Evolutionary conservation across 2,797 vertebrate species (phyloP).

Genomic region (Lepilemur ruficaudatus): DNA sequence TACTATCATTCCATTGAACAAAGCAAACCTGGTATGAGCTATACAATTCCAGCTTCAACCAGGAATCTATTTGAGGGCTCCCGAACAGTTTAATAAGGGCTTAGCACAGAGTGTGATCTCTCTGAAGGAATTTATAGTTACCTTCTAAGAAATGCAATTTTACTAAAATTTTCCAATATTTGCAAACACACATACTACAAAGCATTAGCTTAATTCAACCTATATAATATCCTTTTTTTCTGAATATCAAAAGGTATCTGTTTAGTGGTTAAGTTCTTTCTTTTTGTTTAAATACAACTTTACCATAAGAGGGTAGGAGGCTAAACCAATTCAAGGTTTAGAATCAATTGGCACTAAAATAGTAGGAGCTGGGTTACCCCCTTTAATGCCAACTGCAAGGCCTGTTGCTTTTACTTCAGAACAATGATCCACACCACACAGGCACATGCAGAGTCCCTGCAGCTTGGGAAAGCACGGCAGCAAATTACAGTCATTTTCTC

Average conservation of each 20-base stretch:
- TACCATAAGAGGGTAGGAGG: not conserved
- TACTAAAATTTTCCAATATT: not conserved
- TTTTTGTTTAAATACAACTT: constrained; percentile 32
- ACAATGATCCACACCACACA: not conserved
- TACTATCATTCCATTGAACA: not conserved
- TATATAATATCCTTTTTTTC: not conserved
- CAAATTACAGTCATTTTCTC: constrained; percentile 47
- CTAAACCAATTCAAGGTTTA: not conserved
- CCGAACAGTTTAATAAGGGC: not conserved
- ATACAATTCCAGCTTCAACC: not conserved
- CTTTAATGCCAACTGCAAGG: not conserved
- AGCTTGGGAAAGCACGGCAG: not conserved
- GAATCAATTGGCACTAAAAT: not conserved
- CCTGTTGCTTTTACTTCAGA: not conserved
- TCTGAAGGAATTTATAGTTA: not conserved
- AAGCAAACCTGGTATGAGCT: not conserved
- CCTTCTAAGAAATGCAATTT: not conserved
- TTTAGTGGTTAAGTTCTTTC: not conserved
- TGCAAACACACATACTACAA: not conserved
- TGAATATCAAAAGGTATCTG: not conserved
- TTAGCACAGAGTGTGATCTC: not conserved
- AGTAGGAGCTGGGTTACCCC: not conserved
- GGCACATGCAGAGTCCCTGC: not conserved
- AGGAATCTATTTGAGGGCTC: not conserved
- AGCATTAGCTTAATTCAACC: not conserved